These are phyloP conservation scores for Lasioglossum calceatum DNA, from an alignment of 2,888 invertebrate genomes.

Conservation along the genomic window DNA sequence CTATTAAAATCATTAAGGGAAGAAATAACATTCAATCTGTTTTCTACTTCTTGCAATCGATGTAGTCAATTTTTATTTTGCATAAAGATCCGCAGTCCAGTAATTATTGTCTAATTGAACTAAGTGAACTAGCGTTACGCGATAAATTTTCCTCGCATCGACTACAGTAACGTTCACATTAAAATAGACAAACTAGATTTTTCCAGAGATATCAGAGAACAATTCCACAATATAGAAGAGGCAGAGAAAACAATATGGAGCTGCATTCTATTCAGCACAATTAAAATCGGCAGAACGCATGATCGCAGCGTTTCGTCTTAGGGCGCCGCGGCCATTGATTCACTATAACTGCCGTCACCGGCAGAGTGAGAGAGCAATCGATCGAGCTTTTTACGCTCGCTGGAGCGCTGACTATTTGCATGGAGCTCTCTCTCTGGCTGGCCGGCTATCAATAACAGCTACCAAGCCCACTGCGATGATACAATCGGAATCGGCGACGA, in stretches of 20 bases:
- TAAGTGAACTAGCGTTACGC: too few relatives aligned
- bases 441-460: conserved; percentile 53
- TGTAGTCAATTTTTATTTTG: too few relatives aligned
- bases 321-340: not conserved
- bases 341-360: not conserved
- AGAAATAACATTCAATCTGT: too few relatives aligned
- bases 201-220: not conserved
- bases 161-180: too few relatives aligned
- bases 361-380: conserved; percentile 4
- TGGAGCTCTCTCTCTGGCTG: not conserved
- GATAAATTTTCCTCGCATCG: too few relatives aligned
- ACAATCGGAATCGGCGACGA: conserved; percentile 51
- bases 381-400: not conserved
- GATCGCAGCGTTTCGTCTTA: conserved; percentile 4
- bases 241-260: not conserved
- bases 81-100: too few relatives aligned
- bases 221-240: too few relatives aligned
- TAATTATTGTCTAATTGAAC: too few relatives aligned
- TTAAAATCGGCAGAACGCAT: not conserved
- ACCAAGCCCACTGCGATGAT: conserved; percentile 51
- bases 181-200: not conserved
- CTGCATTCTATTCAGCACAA: not conserved
- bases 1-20: too few relatives aligned
- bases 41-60: too few relatives aligned
- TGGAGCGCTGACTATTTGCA: conserved; percentile 29